Percentiles rank a stretch among this genome's conserved stretches.
Evolutionary conservation across 2,113 vertebrate genomes (phyloP).

Genomic region (Upupa epops): DNA sequence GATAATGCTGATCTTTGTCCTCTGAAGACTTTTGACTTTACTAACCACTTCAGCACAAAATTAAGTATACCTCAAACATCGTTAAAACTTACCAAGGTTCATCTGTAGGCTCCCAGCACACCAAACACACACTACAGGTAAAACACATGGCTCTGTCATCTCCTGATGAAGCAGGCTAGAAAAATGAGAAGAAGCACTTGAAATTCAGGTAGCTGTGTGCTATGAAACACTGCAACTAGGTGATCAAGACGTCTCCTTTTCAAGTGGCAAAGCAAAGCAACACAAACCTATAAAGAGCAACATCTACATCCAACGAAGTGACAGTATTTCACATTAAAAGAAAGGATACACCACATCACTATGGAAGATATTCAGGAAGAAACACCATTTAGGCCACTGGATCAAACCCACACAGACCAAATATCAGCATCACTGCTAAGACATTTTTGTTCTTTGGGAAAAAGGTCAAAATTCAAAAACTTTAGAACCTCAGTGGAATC

Average conservation of each 20-base stretch:
- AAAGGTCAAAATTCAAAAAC: neutral
- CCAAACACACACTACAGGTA: slow-evolving; percentile 97
- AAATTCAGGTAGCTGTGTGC: neutral
- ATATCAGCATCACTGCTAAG: neutral
- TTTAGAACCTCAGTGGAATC: neutral
- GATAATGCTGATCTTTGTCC: neutral
- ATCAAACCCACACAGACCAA: neutral
- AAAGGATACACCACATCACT: neutral
- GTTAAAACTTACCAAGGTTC: slow-evolving; percentile 90
- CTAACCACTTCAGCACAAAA: neutral
- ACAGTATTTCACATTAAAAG: neutral
- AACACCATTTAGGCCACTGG: neutral
- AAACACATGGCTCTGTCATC: slow-evolving; percentile 99
- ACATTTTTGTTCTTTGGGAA: neutral
- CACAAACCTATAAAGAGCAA: neutral
- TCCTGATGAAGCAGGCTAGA: slow-evolving; percentile 94
- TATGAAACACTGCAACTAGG: neutral
- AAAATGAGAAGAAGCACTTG: neutral
- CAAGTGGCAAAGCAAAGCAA: neutral
- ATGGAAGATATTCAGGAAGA: neutral
- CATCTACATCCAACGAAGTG: neutral
- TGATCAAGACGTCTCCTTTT: neutral
- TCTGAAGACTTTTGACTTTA: neutral
- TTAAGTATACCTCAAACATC: neutral
- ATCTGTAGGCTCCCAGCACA: slow-evolving; percentile 99